Evolutionary conservation across 2,797 vertebrate genomes (phyloP).

Genomic region (Atherinosoma microstoma): DNA sequence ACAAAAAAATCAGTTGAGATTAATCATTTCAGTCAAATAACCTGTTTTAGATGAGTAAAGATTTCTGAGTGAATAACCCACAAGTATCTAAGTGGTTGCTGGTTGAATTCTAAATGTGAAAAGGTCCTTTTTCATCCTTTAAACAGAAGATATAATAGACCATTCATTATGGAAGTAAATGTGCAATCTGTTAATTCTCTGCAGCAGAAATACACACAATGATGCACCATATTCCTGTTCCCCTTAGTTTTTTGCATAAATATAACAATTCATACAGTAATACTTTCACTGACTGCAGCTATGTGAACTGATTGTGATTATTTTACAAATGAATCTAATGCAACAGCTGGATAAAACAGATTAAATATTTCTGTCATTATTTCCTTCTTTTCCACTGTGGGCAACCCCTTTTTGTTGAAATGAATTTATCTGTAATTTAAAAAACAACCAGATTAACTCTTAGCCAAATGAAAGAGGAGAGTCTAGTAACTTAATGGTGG

Average conservation of each 20-base stretch:
- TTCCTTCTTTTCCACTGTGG: not conserved
- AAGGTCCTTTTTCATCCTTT: not conserved
- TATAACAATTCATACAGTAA: not conserved
- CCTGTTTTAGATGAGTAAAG: not conserved
- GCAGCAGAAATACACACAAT: not conserved
- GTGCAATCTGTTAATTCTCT: not conserved
- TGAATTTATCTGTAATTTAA: not conserved
- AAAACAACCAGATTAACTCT: not conserved
- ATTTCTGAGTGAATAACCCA: not conserved
- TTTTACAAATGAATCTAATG: not conserved
- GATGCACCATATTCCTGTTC: not conserved
- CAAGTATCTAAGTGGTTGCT: not conserved
- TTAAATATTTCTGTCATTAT: not conserved
- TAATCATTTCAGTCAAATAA: constrained; percentile 17
- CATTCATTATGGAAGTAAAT: not conserved
- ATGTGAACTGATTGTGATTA: not conserved
- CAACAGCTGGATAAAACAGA: not conserved
- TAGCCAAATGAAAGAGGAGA: not conserved
- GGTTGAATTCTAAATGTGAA: not conserved
- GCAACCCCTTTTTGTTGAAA: too few relatives aligned
- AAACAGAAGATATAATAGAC: not conserved
- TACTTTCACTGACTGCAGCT: not conserved
- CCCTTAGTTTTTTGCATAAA: not conserved
- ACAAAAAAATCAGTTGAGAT: constrained; percentile 50
- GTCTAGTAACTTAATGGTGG: not conserved